These are phyloP conservation scores for Drosophila neotestacea DNA, from an alignment of 2,888 invertebrate genomes.

Conservation along the genomic window DNA sequence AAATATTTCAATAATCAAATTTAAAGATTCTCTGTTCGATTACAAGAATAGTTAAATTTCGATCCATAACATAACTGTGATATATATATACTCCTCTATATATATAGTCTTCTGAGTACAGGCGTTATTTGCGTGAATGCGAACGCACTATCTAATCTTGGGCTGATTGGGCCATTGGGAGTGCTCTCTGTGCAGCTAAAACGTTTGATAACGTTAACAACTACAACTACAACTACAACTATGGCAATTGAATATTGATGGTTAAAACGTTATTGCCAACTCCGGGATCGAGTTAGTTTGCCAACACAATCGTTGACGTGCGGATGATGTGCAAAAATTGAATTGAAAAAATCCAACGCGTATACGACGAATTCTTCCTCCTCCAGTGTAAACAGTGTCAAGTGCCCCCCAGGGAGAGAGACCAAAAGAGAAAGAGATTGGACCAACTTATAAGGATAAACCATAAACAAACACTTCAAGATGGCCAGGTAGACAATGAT, in stretches of 20 bases:
- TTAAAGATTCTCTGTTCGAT: not conserved
- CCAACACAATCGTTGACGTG: slow-evolving; percentile 56
- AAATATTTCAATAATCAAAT: not conserved
- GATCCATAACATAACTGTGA: no score
- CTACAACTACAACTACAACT: slow-evolving; percentile 12
- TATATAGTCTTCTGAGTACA: slow-evolving; percentile 5
- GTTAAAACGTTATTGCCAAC: slow-evolving; percentile 69
- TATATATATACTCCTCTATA: not conserved
- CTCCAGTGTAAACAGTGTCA: slow-evolving; percentile 28
- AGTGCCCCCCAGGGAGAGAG: slow-evolving; percentile 11
- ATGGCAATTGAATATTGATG: slow-evolving; percentile 69
- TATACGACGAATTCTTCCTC: slow-evolving; percentile 10
- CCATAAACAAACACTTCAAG: slow-evolving; percentile 18
- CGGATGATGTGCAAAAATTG: slow-evolving; percentile 62
- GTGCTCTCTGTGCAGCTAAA: slow-evolving; percentile 55
- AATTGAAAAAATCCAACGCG: not conserved
- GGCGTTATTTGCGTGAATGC: slow-evolving; percentile 25
- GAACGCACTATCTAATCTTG: slow-evolving; percentile 66
- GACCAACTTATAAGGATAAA: slow-evolving; percentile 30
- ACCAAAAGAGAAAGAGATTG: not conserved
- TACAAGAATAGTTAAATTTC: not conserved
- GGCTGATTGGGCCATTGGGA: slow-evolving; percentile 61
- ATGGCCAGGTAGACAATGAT: slow-evolving; percentile 48
- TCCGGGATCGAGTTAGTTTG: slow-evolving; percentile 65
- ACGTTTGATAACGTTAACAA: slow-evolving; percentile 33